A percentile compares a stretch with the other conserved stretches of the same genome.
Conservation (phyloP, 2,797 vertebrate species). For the Anniella stebbinsi region DNA sequence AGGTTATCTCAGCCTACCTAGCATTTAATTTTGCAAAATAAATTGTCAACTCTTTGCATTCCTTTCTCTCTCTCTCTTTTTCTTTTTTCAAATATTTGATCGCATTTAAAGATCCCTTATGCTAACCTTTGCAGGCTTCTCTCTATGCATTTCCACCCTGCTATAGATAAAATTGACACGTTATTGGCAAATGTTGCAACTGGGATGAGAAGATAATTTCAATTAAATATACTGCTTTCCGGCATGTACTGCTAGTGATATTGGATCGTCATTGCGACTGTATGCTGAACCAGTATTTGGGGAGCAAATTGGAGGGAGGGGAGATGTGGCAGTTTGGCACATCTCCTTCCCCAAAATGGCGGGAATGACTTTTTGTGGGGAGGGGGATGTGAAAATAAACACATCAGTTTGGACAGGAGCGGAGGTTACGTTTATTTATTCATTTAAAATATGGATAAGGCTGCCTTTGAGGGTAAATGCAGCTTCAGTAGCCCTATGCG, state of each 20-base stretch:
- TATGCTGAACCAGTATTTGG: neutral
- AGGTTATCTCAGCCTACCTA: conserved; percentile 54
- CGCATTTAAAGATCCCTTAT: neutral
- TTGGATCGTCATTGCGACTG: neutral
- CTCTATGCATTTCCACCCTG: neutral
- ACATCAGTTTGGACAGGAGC: too few species aligned
- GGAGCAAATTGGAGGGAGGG: neutral
- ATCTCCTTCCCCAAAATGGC: too few species aligned
- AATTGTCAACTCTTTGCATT: neutral
- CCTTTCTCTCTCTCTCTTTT: neutral
- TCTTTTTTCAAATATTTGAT: conserved; percentile 22
- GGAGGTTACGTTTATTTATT: too few species aligned
- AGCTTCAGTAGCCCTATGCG: too few species aligned
- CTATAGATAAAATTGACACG: conserved; percentile 9
- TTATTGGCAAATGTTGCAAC: neutral
- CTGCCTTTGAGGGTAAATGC: too few species aligned
- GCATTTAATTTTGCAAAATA: conserved; percentile 59
- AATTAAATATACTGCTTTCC: neutral
- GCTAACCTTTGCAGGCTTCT: neutral
- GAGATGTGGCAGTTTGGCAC: neutral
- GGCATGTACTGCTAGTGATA: neutral
- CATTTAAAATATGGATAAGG: too few species aligned
- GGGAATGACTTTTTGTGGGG: too few species aligned
- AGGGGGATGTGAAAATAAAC: too few species aligned
- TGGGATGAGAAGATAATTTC: neutral